Conservation (phyloP, 2,888 invertebrate species). For the Ophion slaviceki region DNA sequence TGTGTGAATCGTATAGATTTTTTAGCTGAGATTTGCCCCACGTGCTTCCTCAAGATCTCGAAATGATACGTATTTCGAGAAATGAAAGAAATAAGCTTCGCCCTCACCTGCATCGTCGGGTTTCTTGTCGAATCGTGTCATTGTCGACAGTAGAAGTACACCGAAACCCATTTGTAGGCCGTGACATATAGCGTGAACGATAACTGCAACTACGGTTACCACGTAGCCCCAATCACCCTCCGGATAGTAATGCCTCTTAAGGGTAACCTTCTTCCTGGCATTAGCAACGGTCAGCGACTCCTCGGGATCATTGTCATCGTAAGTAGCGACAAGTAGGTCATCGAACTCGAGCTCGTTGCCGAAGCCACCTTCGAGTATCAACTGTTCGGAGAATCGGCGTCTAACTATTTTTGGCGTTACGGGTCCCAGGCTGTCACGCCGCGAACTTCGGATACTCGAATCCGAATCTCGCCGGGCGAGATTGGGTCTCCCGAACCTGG, state of each 20-base stretch:
- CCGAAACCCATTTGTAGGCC: conserved; percentile 89
- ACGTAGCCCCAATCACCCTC: conserved; percentile 96
- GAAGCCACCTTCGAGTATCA: conserved; percentile 78
- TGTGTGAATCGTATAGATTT: neutral
- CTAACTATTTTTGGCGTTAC: conserved; percentile 79
- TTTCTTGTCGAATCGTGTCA: conserved; percentile 66
- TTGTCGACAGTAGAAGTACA: conserved; percentile 78
- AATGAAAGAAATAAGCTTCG: neutral
- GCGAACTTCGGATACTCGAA: conserved; percentile 58
- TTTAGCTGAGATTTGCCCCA: neutral
- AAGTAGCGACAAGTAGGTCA: conserved; percentile 62
- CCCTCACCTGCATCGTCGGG: conserved; percentile 72
- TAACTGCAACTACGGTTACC: conserved; percentile 88
- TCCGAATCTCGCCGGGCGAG: conserved; percentile 67
- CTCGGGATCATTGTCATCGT: conserved; percentile 70
- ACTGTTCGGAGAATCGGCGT: conserved; percentile 78
- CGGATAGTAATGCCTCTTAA: conserved; percentile 89
- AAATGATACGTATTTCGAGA: conserved; percentile 15
- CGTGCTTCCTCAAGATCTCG: conserved; percentile 2
- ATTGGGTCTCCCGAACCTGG: conserved; percentile 34
- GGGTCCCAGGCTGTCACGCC: conserved; percentile 68
- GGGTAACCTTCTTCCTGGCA: conserved; percentile 77
- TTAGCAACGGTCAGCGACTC: conserved; percentile 76
- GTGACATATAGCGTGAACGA: conserved; percentile 90
- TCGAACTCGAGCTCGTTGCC: conserved; percentile 73